Conservation (phyloP, 2,888 invertebrate genomes). For the Schizotus pectinicornis region DNA sequence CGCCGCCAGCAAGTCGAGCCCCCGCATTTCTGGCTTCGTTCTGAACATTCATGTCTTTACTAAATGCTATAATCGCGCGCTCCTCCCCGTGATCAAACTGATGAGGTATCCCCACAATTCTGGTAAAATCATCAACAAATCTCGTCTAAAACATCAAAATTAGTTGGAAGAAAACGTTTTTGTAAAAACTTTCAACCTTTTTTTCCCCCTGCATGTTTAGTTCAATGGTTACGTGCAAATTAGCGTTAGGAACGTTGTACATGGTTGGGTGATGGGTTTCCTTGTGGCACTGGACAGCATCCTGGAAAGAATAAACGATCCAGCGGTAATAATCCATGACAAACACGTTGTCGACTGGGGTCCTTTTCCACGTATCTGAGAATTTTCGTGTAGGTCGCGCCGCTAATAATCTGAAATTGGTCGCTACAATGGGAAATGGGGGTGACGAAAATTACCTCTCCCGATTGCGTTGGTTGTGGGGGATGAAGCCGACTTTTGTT, state of each 20-base stretch:
- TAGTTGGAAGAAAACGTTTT: too few species aligned
- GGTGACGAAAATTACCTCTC: conserved; percentile 58
- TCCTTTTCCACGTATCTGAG: conserved; percentile 64
- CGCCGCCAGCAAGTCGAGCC: conserved; percentile 74
- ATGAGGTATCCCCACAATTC: conserved; percentile 72
- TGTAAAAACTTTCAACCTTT: conserved; percentile 58
- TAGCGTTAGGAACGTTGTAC: conserved; percentile 76
- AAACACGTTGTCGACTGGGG: conserved; percentile 72
- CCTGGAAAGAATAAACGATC: conserved; percentile 70
- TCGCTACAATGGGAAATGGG: not conserved
- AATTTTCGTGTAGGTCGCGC: conserved; percentile 62
- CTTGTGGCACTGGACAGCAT: conserved; percentile 78
- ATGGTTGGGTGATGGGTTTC: conserved; percentile 85
- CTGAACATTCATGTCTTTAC: conserved; percentile 69
- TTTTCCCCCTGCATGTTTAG: conserved; percentile 79
- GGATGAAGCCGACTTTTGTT: conserved; percentile 77
- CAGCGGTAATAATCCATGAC: conserved; percentile 63
- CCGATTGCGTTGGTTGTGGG: conserved; percentile 70
- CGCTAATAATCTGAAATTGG: conserved; percentile 53
- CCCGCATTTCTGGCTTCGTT: conserved; percentile 71
- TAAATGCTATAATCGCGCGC: conserved; percentile 75
- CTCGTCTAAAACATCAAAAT: conserved; percentile 61
- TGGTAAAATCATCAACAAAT: conserved; percentile 71
- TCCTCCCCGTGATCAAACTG: conserved; percentile 72
- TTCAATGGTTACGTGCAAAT: conserved; percentile 74